phyloP scores from a whole-genome alignment of 92 coral and sea anemone species.

The Plumapathes pennacea region DNA sequence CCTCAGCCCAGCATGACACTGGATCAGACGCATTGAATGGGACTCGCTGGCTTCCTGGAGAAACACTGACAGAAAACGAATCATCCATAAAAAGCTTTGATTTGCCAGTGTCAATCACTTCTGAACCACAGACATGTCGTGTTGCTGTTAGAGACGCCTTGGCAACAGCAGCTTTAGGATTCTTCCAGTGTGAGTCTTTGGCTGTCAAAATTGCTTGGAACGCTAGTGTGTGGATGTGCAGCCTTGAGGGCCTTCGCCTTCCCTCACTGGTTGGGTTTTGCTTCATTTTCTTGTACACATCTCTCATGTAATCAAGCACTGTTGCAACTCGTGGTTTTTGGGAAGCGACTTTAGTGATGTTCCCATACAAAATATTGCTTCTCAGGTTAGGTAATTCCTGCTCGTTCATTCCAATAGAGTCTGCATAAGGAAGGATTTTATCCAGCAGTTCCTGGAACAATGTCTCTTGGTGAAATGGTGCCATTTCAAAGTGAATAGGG shows the following conservation, averaged over 20 bases:
- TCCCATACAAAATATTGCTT: constrained; percentile 60
- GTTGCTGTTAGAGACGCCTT: constrained; percentile 91
- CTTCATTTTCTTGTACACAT: constrained; percentile 61
- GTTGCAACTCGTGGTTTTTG: constrained; percentile 89
- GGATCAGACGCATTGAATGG: constrained; percentile 72
- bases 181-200: constrained; percentile 63
- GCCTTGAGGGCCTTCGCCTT: constrained; percentile 58
- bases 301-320: constrained; percentile 79
- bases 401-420: constrained; percentile 92
- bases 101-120: constrained; percentile 65
- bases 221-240: constrained; percentile 89
- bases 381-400: constrained; percentile 90
- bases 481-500: constrained; percentile 94
- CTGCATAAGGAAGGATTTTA: constrained; percentile 75
- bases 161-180: constrained; percentile 70
- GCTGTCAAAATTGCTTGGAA: constrained; percentile 80
- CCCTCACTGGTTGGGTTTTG: constrained; percentile 26
- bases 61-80: constrained; percentile 74
- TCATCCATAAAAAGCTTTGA: constrained; percentile 89
- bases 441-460: constrained; percentile 70
- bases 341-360: constrained; percentile 75
- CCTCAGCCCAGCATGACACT: constrained; percentile 89
- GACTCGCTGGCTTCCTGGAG: constrained; percentile 68
- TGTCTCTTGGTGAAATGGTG: constrained; percentile 78
- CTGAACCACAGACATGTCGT: constrained; percentile 84